Conservation (phyloP, 2,113 vertebrate species). For the Perca flavescens region DNA sequence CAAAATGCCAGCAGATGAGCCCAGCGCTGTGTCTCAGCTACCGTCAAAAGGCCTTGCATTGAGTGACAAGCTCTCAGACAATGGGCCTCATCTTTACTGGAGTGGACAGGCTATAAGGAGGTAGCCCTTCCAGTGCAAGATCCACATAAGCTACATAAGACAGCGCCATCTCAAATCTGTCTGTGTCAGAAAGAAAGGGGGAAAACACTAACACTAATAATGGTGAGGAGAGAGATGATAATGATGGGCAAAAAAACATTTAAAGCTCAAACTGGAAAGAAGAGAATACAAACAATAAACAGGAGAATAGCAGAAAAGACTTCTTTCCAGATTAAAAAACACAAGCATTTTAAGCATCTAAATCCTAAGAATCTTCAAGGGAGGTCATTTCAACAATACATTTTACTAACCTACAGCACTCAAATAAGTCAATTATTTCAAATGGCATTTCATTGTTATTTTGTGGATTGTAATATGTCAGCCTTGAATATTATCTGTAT, state of each 20-base stretch:
- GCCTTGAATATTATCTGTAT: background rate
- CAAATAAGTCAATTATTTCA: background rate
- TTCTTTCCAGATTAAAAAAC: background rate
- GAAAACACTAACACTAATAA: background rate
- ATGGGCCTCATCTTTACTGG: background rate
- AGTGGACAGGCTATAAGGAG: background rate
- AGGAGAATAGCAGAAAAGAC: background rate
- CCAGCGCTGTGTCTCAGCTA: background rate
- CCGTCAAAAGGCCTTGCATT: background rate
- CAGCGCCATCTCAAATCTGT: background rate
- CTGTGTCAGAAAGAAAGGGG: background rate
- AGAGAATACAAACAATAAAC: background rate
- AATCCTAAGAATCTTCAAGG: background rate
- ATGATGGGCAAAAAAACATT: conserved; percentile 3
- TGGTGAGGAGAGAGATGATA: conserved; percentile 7
- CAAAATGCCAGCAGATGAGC: conserved; percentile 50
- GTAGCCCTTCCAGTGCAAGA: background rate
- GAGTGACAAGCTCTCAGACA: conserved; percentile 12
- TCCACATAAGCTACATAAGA: conserved; percentile 7
- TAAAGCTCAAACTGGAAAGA: conserved; percentile 2
- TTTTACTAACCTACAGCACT: background rate
- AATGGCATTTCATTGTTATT: background rate
- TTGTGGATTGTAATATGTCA: background rate
- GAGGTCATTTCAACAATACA: background rate
- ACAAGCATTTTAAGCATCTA: background rate